Conservation (phyloP, 2,888 invertebrate genomes). For the Troilus luridus region DNA sequence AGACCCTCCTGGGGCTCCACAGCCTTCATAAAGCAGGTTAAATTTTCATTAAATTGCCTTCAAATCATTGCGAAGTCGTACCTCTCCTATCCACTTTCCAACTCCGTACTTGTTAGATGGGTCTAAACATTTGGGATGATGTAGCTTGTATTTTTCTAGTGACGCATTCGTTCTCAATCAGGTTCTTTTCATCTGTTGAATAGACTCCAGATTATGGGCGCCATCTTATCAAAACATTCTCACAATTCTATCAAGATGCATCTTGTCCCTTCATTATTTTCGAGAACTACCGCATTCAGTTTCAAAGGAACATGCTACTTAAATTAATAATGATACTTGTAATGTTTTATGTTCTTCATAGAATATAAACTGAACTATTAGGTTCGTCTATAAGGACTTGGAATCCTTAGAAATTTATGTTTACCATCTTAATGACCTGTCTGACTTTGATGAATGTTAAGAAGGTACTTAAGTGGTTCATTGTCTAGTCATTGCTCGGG, state of each 20-base stretch:
- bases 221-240: not conserved
- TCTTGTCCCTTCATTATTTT: not conserved
- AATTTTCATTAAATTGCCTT: too few species aligned
- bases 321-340: not conserved
- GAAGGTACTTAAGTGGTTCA: not conserved
- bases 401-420: not conserved
- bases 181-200: conserved; percentile 27
- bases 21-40: too few species aligned
- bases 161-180: not conserved
- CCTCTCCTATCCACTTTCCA: too few species aligned
- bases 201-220: conserved; percentile 4
- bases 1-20: too few species aligned
- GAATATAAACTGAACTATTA: not conserved
- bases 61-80: too few species aligned
- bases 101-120: not conserved
- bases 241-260: not conserved
- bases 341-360: not conserved
- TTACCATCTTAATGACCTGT: not conserved
- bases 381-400: not conserved
- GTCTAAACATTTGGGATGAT: not conserved
- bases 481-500: conserved; percentile 24
- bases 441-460: conserved; percentile 10
- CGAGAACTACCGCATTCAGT: not conserved
- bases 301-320: not conserved
- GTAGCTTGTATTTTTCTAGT: not conserved